A percentile compares a stretch with the other conserved stretches of the same genome.
These are phyloP conservation scores for Acyrthosiphon pisum DNA, from an alignment of 1,140 invertebrate genomes.

Conservation along the genomic window DNA sequence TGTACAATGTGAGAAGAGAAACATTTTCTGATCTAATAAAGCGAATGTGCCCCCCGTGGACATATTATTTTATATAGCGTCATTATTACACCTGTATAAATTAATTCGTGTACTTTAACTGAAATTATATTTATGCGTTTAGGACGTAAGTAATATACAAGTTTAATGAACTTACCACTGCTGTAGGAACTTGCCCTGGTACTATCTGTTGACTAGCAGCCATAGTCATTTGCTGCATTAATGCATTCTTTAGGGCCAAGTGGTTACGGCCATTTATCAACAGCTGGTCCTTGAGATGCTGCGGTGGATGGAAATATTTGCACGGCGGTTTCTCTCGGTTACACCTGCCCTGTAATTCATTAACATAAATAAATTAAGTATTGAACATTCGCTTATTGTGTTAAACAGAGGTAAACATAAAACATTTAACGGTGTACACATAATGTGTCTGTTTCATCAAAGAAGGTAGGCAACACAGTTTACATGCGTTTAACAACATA, in stretches of 20 bases:
- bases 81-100: background rate
- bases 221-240: conserved; percentile 95
- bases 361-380: background rate
- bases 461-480: background rate
- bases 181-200: conserved; percentile 85
- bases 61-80: background rate
- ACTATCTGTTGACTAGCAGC: conserved; percentile 84
- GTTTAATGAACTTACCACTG: conserved; percentile 76
- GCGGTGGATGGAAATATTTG: conserved; percentile 99
- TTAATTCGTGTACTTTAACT: background rate
- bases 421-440: background rate
- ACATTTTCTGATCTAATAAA: background rate
- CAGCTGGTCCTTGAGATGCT: conserved; percentile 99
- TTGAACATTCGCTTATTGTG: background rate
- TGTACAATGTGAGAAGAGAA: background rate
- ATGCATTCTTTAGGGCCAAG: conserved; percentile 94
- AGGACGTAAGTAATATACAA: background rate
- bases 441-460: background rate
- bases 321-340: conserved; percentile 99
- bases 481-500: background rate
- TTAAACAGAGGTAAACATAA: background rate
- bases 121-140: conserved; percentile 13
- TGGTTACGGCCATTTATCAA: conserved; percentile 99
- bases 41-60: background rate
- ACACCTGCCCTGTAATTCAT: conserved; percentile 89